A percentile compares a stretch with the other conserved stretches of the same genome.
These are phyloP conservation scores for Cyprinodon tularosa DNA, from an alignment of 2,113 vertebrate genomes.

Conservation along the genomic window DNA sequence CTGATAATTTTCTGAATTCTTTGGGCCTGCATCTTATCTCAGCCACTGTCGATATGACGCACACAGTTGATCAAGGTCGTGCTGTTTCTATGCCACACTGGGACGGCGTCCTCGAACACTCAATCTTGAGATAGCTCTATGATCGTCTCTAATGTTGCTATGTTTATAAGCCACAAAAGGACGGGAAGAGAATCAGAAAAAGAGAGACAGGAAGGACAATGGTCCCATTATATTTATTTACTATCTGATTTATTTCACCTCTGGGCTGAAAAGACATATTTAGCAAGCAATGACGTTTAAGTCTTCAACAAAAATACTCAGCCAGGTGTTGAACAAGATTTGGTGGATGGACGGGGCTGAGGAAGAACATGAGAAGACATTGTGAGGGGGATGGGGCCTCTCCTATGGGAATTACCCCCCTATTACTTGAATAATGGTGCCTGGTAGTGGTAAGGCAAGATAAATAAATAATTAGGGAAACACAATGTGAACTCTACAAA, in stretches of 20 bases:
- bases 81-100: constrained; percentile 28
- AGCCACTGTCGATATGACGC: constrained; percentile 49
- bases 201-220: constrained; percentile 13
- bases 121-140: constrained; percentile 9
- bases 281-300: constrained; percentile 20
- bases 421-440: constrained; percentile 59
- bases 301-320: constrained; percentile 18
- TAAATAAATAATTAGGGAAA: constrained; percentile 66
- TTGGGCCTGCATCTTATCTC: constrained; percentile 53
- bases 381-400: constrained; percentile 36
- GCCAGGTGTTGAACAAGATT: constrained; percentile 20
- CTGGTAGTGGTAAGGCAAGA: constrained; percentile 28
- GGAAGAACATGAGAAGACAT: constrained; percentile 9
- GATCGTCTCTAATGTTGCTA: constrained; percentile 27
- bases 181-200: background rate
- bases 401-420: constrained; percentile 63
- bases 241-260: constrained; percentile 22
- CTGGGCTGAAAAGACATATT: constrained; percentile 29
- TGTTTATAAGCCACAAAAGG: constrained; percentile 13
- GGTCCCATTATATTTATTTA: constrained; percentile 15
- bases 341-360: background rate
- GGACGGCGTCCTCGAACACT: constrained; percentile 30
- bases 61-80: constrained; percentile 50
- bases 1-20: constrained; percentile 54
- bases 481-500: constrained; percentile 13